phyloP scores from a whole-genome alignment of 2,888 invertebrate genomes.

The Drosophila helvetica region DNA sequence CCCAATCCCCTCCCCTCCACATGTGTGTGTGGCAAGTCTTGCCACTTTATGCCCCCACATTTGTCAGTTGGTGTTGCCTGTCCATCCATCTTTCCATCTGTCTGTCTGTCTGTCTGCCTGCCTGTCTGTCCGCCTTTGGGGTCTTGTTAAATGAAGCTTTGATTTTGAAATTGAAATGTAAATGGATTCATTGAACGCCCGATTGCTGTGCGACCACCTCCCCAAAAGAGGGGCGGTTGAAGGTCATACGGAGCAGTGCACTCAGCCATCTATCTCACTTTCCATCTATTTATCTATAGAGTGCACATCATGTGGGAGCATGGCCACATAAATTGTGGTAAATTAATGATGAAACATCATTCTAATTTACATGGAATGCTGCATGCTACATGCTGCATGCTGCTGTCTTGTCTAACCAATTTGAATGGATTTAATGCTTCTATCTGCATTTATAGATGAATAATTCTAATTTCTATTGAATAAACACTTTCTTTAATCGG shows the following conservation, averaged over 20 bases:
- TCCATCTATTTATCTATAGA: background rate
- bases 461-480: too few relatives aligned
- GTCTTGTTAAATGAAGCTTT: conserved; percentile 29
- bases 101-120: conserved; percentile 7
- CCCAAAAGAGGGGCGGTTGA: background rate
- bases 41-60: conserved; percentile 34
- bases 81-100: background rate
- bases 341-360: background rate
- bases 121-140: conserved; percentile 10
- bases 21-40: conserved; percentile 11
- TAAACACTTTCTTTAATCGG: too few relatives aligned
- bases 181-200: conserved; percentile 19
- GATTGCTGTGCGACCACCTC: conserved; percentile 7
- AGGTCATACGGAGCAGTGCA: conserved; percentile 1
- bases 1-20: background rate
- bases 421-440: background rate
- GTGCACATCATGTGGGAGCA: background rate
- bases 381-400: background rate
- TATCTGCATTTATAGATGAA: too few relatives aligned
- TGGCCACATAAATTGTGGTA: background rate
- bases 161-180: conserved; percentile 39
- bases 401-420: background rate
- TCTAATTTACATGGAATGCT: background rate
- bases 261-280: background rate
- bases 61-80: conserved; percentile 31